These are phyloP conservation scores for Psittacara wagleri DNA, from an alignment of 2,113 vertebrate genomes.

Conservation along the genomic window DNA sequence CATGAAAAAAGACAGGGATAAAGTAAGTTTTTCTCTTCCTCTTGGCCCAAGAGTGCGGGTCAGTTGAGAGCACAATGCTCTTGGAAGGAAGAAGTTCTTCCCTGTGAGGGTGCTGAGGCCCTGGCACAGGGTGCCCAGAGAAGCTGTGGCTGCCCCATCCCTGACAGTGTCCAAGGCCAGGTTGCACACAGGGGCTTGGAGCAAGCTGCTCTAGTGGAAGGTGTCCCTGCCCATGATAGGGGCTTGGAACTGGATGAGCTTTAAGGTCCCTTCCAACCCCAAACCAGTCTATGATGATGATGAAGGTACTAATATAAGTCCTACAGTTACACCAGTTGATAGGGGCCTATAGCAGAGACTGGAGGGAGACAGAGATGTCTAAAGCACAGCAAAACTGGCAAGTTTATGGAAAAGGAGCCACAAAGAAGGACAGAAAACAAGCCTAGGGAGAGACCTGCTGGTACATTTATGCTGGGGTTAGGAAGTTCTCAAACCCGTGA, in stretches of 20 bases:
- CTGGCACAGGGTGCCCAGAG: background rate
- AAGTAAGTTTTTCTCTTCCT: background rate
- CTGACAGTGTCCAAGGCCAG: background rate
- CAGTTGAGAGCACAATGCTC: background rate
- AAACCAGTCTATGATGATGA: background rate
- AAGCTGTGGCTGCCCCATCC: background rate
- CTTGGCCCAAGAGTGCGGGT: background rate
- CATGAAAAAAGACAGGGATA: background rate
- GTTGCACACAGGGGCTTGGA: background rate
- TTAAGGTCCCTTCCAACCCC: background rate
- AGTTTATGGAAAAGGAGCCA: background rate
- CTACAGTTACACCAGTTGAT: background rate
- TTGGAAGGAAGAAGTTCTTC: background rate
- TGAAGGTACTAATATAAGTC: background rate
- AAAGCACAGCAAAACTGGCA: background rate
- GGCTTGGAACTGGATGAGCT: background rate
- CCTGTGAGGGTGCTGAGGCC: background rate
- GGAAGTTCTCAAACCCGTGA: background rate
- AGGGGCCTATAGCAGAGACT: background rate
- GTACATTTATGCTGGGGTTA: fast-evolving
- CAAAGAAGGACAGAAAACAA: background rate
- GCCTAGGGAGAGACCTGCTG: background rate
- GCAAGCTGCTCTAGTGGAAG: too few species aligned
- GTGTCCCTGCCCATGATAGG: background rate
- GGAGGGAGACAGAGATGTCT: background rate